Conservation (phyloP, 2,888 invertebrate genomes). For the Ormyrus rosae region DNA sequence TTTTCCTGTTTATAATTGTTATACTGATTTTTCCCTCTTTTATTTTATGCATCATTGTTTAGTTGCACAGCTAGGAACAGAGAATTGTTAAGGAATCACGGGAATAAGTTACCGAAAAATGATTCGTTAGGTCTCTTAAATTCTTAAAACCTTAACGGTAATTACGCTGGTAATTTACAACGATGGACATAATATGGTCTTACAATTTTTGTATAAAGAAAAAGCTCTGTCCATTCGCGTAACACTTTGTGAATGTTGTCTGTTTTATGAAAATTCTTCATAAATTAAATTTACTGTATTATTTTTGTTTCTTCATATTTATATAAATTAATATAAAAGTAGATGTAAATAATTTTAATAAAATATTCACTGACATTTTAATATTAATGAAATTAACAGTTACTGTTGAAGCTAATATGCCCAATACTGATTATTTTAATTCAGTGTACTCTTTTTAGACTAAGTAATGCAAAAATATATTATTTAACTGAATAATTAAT, state of each 20-base stretch:
- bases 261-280: slow-evolving; percentile 24
- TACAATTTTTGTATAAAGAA: slow-evolving; percentile 16
- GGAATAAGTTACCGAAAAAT: slow-evolving; percentile 53
- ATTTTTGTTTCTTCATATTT: slow-evolving; percentile 5
- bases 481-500: slow-evolving; percentile 49
- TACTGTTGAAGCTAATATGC: slow-evolving; percentile 32
- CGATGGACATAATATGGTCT: slow-evolving; percentile 19
- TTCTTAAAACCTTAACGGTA: slow-evolving; percentile 3
- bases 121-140: slow-evolving; percentile 41
- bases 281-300: slow-evolving; percentile 23
- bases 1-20: slow-evolving; percentile 52
- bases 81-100: slow-evolving; percentile 50
- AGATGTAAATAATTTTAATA: slow-evolving; percentile 37
- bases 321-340: slow-evolving; percentile 33
- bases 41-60: slow-evolving; percentile 32
- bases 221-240: slow-evolving; percentile 20
- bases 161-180: slow-evolving; percentile 17
- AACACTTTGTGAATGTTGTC: not conserved
- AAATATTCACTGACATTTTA: slow-evolving; percentile 29
- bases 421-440: slow-evolving; percentile 55
- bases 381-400: slow-evolving; percentile 31
- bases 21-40: slow-evolving; percentile 21
- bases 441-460: slow-evolving; percentile 42
- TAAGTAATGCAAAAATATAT: slow-evolving; percentile 53
- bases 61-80: slow-evolving; percentile 53